Evolutionary conservation across 2,113 vertebrate species (phyloP), one percentile per base, ranked within the genome.

Genomic region (Leiothrix lutea): DNA sequence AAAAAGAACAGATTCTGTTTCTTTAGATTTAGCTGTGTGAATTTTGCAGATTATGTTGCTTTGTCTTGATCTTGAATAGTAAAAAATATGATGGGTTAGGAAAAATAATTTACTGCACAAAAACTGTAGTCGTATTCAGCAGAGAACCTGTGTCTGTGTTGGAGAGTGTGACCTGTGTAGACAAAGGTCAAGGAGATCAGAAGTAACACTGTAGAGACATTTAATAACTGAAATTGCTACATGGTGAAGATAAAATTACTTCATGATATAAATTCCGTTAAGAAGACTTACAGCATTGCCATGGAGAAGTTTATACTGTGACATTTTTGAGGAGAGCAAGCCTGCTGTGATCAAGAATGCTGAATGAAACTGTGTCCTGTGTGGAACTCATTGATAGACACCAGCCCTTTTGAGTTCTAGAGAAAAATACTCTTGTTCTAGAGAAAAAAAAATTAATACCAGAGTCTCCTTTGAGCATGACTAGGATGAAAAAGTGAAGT

Each of bases 401-500:
- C n/a, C 28, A 75, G 69, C 51, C 5, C 1, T 79, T 89, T 71
- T 26, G 20, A 40, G 28, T 29, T 48, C n/a, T 65, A 73, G 50
- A 44, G 40, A 50, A 88, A 92, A 66, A 38, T 14, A 28, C 3
- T 29, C 24, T 26, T 14, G 19, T 26, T 45, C 45, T 45, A 45
- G 45, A 45, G 45, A 45, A 45, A 11, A 45, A 11, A 25, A 65
- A 90, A n/a, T 8, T 56, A 75, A 45, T 24, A 72, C 25, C 33
- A 69, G 45, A 75, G 5, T 14, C 7, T 80, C 20, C 16, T 73
- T 38, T 86, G 38, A 45, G 44, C 16, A 25, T 6, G 16, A 47
- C 23, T 50, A 20, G 33, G 29, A 61, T 73, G 45, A 92, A 94
- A 95, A 92, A 90, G 51, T 86, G 94, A 93, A 92, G 92, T 57